Percentiles rank a stretch among this genome's conserved stretches.
Evolutionary conservation across 2,888 invertebrate genomes (phyloP).

Genomic region (Machimus rusticus): DNA sequence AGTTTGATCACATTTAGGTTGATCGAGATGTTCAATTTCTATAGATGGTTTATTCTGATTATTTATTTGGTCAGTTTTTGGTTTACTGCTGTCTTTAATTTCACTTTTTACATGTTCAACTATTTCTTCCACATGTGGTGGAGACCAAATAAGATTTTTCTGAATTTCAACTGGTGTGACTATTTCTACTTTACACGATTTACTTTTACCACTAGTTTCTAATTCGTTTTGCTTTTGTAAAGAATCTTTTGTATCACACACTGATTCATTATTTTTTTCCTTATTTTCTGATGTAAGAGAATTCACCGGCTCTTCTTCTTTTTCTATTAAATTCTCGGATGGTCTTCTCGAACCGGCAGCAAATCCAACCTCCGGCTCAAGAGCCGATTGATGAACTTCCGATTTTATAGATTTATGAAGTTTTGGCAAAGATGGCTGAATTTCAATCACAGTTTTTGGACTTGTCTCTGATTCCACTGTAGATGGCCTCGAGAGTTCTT

Average conservation of each 20-base stretch:
- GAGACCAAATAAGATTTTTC: background rate
- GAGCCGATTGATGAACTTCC: conserved; percentile 45
- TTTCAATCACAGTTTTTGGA: conserved; percentile 57
- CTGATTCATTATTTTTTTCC: background rate
- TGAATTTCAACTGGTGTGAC: background rate
- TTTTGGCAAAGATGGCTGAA: conserved; percentile 57
- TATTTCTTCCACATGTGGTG: background rate
- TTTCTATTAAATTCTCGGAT: background rate
- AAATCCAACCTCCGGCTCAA: conserved; percentile 17
- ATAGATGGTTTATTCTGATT: background rate
- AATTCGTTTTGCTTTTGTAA: background rate
- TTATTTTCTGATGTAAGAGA: background rate
- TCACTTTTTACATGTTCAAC: background rate
- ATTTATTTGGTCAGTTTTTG: background rate
- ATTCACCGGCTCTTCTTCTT: background rate
- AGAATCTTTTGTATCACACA: background rate
- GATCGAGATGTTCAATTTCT: background rate
- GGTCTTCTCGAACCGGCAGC: background rate
- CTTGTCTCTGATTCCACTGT: conserved; percentile 54
- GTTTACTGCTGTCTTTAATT: background rate
- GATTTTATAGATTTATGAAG: conserved; percentile 55
- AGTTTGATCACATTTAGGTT: background rate
- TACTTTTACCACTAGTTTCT: background rate
- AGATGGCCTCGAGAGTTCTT: conserved; percentile 57
- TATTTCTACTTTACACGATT: background rate